Evolutionary conservation across 2,113 vertebrate species (phyloP), one percentile per base, ranked within the genome.

Genomic region (Lonchura striata): DNA sequence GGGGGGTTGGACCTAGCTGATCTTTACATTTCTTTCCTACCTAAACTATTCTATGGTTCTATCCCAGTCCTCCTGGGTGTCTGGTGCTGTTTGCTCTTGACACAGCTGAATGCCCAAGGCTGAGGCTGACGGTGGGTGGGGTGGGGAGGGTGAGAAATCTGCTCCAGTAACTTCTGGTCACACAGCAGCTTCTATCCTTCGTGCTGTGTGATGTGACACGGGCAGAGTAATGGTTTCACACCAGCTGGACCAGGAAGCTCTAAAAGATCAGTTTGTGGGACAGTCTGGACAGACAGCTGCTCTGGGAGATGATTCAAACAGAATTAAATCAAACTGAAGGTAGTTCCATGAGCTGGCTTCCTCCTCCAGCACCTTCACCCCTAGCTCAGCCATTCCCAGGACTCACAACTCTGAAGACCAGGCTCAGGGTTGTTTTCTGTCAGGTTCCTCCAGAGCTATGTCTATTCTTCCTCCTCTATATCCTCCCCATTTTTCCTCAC

Each of bases 161-260:
- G 4, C 15, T 60, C 47, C 49, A 41, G 22, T 22, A 41, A 41
- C 1, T 1, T 2, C 1, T 41, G 2, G 31, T 77, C 72, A 54
- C 4, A 0, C 18, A 41, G 16, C 0, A 3, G 15, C 25, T 59
- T 82, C 41, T 5, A 7, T 11, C 39, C 30, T 82, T 59, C 2
- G 1, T 54, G 20, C 35, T 23, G 13, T 31, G 37, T n/a, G 54
- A n/a, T 0, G 2, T 5, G 35, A 31, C 15, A 3, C 5, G 15
- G 11, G 13, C 1, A 3, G 11, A 44, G 47, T 39, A 22, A 64
- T 31, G 52, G 15, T 52, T 52, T 80, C 49, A 22, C 23, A 33
- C 8, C 21, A 23, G 47, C 12, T 59, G 57, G 39, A 71, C 10
- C 6, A 33, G 69, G 46, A 20, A 78, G 10, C 37, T 66, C 42